Base-by-base conservation (phyloP, 92 coral and sea anemone genomes). In the Zoanthus gigantus region DNA sequence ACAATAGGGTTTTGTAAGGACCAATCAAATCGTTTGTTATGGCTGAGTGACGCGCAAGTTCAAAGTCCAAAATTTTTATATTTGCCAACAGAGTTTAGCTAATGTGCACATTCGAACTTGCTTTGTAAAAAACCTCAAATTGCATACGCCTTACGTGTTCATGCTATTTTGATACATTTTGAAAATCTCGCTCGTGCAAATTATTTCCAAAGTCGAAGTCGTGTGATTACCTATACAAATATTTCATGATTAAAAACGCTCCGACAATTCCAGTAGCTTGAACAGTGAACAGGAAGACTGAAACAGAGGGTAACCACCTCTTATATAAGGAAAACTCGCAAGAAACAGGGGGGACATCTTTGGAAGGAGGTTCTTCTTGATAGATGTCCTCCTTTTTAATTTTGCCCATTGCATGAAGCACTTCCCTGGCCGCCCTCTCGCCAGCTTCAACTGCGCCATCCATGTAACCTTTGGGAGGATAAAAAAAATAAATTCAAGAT, bases 361-460 rank as follows among this genome's bases (percentile, higher is more conserved):
- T 56, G 42, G 97, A 96, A 1, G 98, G 94, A n/a, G 98, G 99
- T 65, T 96, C 99, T 16, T 67, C 86, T 84, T 95, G 99, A 52
- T 92, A 85, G 79, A 95, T 88, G 28, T 91, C 96, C 14, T 91
- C 89, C 30, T 87, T 78, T 1, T 96, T 69, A 23, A 97, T 97
- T 84, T 92, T 93, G 18, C 94, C 95, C 99, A 97, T 95, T 9
- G 94, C 91, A 79, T 88, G 87, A 16, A 97, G 94, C 37, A 97
- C 97, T 79, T 97, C 98, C 81, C 99, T 83, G n/a, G 99, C 99
- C 28, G 99, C 98, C 69, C 99, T 93, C 57, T 97, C 99, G 0
- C 99, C 99, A 37, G 99, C 96, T 42, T 97, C 97, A 0, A 97
- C 99, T 10, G 99, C 99, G 12, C 99, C 99, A 86, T 95, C 94